Evolutionary conservation across 35 echinoderm and acorn worm species (phyloP).

Genomic region (Heliocidaris tuberculata): DNA sequence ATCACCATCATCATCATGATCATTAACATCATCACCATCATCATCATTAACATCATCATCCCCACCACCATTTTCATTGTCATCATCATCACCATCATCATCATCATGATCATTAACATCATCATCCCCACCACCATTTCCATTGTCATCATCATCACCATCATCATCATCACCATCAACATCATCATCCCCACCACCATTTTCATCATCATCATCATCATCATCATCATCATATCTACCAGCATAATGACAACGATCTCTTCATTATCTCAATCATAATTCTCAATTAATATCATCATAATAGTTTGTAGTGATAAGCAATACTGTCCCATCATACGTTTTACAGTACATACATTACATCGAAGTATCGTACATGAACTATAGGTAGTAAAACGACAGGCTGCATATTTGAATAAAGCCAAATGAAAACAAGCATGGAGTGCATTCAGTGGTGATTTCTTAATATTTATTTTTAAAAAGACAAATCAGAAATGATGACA

Average conservation of each 20-base stretch:
- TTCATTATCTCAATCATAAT: background rate
- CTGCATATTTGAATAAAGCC: too few relatives aligned
- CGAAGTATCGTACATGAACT: background rate
- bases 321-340: too few relatives aligned
- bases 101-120: background rate
- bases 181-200: conserved; percentile 1
- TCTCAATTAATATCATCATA: too few relatives aligned
- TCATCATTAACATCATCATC: background rate
- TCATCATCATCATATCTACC: background rate
- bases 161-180: background rate
- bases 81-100: background rate
- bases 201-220: background rate
- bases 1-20: conserved; percentile 24
- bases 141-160: background rate
- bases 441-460: background rate
- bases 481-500: background rate
- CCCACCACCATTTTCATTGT: background rate
- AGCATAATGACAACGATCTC: background rate
- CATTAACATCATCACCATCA: conserved; percentile 7
- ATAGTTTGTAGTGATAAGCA: too few relatives aligned
- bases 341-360: too few relatives aligned
- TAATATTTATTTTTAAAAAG: conserved; percentile 4
- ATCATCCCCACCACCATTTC: background rate
- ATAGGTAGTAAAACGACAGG: background rate
- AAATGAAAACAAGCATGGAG: background rate